Percentiles rank a stretch among this genome's conserved stretches.
phyloP scores from a whole-genome alignment of 1,140 invertebrate genomes.

The Ceratina australensis region DNA sequence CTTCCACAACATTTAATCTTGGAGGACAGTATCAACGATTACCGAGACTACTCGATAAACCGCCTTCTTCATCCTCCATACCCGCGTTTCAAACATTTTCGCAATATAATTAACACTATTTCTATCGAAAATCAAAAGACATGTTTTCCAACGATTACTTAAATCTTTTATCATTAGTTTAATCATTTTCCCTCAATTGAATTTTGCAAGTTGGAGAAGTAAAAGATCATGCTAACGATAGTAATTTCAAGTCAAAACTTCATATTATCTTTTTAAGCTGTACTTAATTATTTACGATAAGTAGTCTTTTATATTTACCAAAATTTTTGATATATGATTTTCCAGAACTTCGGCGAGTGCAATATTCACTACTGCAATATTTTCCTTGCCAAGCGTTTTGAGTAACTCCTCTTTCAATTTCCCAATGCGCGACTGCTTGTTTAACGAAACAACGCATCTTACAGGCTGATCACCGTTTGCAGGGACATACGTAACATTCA shows the following conservation, averaged over 20 bases:
- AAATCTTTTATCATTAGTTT: too few species aligned
- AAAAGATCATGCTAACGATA: too few species aligned
- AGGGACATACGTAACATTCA: slow-evolving; percentile 83
- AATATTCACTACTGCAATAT: slow-evolving; percentile 76
- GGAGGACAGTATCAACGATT: slow-evolving; percentile 76
- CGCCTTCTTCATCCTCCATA: slow-evolving; percentile 75
- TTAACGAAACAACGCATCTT: slow-evolving; percentile 82
- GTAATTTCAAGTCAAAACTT: too few species aligned
- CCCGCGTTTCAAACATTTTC: slow-evolving; percentile 16
- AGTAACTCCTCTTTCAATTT: slow-evolving; percentile 82
- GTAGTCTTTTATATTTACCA: slow-evolving; percentile 76
- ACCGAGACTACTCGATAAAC: slow-evolving; percentile 64
- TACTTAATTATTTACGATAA: not conserved
- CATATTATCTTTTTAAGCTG: too few species aligned
- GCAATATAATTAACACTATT: not conserved
- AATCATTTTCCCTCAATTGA: too few species aligned
- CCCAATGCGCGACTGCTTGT: slow-evolving; percentile 82
- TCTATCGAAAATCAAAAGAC: too few species aligned
- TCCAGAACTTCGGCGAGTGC: slow-evolving; percentile 85
- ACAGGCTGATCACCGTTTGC: slow-evolving; percentile 76
- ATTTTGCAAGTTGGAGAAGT: too few species aligned
- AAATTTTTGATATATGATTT: slow-evolving; percentile 83
- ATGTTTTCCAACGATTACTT: too few species aligned
- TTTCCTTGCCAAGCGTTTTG: slow-evolving; percentile 72
- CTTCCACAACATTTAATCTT: slow-evolving; percentile 69